phyloP scores from a whole-genome alignment of 2,888 invertebrate species.

The Cosmia trapezina region DNA sequence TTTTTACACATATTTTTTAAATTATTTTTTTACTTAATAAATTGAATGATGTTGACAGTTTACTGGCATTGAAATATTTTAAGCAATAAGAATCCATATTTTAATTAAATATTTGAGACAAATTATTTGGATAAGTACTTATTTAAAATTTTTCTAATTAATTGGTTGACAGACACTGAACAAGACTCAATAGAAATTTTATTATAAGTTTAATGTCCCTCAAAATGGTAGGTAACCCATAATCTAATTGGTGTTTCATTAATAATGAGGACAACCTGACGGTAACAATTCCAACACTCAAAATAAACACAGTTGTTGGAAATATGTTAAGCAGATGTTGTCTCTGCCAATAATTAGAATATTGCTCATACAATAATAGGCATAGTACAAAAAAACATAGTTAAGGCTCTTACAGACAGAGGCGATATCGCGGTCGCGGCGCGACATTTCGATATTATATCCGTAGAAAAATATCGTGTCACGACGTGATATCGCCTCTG shows the following conservation, averaged over 20 bases:
- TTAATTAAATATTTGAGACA: not conserved
- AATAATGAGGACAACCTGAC: conserved; percentile 19
- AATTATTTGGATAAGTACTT: too few species aligned
- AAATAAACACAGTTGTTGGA: conserved; percentile 51
- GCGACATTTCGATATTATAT: too few species aligned
- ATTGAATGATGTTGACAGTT: conserved; percentile 1
- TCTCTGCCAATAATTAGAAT: conserved; percentile 37
- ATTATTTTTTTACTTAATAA: not conserved
- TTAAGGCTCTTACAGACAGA: too few species aligned
- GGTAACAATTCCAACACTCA: conserved; percentile 26
- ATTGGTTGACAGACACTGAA: too few species aligned
- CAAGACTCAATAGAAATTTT: too few species aligned
- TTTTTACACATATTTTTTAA: not conserved
- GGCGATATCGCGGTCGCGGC: too few species aligned
- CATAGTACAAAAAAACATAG: conserved; percentile 14
- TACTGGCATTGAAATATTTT: not conserved
- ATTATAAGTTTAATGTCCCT: too few species aligned
- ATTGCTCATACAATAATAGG: conserved; percentile 40
- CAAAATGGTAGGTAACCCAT: too few species aligned
- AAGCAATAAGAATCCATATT: not conserved
- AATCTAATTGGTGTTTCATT: not conserved
- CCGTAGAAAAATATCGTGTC: too few species aligned
- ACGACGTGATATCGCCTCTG: too few species aligned
- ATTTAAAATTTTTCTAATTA: too few species aligned
- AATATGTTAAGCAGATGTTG: conserved; percentile 62